Evolutionary conservation across 2,113 vertebrate genomes (phyloP).

Genomic region (Murina feae): DNA sequence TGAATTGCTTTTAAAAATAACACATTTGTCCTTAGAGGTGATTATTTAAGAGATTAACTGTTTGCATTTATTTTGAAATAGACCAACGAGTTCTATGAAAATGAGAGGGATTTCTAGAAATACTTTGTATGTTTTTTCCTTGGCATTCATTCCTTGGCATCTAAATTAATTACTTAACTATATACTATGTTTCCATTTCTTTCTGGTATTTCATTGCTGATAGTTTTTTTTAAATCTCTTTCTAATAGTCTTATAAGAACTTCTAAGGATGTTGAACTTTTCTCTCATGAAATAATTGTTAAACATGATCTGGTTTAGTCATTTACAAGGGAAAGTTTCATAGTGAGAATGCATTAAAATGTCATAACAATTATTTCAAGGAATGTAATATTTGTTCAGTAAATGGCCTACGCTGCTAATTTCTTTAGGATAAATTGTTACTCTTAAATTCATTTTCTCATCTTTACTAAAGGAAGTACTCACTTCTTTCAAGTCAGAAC

Average conservation of each 20-base stretch:
- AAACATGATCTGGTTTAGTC: background rate
- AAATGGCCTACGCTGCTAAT: background rate
- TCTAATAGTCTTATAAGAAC: background rate
- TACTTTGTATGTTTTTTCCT: background rate
- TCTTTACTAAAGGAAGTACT: background rate
- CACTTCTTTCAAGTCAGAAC: background rate
- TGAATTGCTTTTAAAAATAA: background rate
- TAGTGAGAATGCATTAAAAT: constrained; percentile 38
- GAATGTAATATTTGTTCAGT: constrained; percentile 1
- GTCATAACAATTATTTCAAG: constrained; percentile 41
- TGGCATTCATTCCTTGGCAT: background rate
- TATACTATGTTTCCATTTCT: background rate
- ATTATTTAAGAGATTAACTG: background rate
- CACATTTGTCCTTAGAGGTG: background rate
- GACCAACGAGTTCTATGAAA: background rate
- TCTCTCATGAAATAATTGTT: constrained; percentile 39
- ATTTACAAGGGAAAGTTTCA: constrained; percentile 34
- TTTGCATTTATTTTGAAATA: constrained; percentile 13
- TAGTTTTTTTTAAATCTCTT: background rate
- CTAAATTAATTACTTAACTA: background rate
- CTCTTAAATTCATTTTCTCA: background rate
- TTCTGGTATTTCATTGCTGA: background rate
- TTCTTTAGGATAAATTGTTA: background rate
- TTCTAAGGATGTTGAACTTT: background rate
- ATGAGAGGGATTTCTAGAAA: background rate